Evolutionary conservation across 2,888 invertebrate species (phyloP).

Genomic region (Xestobium rufovillosum): DNA sequence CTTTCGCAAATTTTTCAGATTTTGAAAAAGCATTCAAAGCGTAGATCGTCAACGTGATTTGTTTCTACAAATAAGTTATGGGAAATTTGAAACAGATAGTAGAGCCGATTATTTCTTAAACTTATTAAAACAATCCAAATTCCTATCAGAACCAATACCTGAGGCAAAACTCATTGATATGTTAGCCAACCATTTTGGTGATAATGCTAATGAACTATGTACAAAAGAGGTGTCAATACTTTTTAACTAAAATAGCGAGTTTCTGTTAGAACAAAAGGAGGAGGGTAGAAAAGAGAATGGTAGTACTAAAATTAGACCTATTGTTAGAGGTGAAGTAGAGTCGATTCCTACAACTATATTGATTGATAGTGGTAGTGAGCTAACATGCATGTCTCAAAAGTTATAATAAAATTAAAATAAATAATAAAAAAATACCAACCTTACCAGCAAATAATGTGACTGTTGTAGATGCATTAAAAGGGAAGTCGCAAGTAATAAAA

Average conservation of each 20-base stretch:
- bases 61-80: no score
- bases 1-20: no score
- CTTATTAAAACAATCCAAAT: no score
- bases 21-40: no score
- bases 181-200: no score
- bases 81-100: no score
- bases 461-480: background rate
- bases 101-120: no score
- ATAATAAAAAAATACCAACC: no score
- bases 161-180: no score
- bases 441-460: slow-evolving; percentile 1
- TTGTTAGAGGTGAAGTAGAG: background rate
- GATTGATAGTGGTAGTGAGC: background rate
- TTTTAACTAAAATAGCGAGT: background rate
- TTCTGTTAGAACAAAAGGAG: slow-evolving; percentile 2
- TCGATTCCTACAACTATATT: background rate
- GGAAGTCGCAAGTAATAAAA: slow-evolving; percentile 1
- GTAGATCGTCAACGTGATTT: no score
- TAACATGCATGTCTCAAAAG: background rate
- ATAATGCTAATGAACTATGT: background rate
- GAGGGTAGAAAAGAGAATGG: background rate
- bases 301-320: background rate
- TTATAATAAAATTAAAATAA: no score
- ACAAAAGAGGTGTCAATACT: background rate
- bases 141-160: no score